Evolutionary conservation across 1,140 invertebrate species (phyloP).

Genomic region (Ruditapes philippinarum): DNA sequence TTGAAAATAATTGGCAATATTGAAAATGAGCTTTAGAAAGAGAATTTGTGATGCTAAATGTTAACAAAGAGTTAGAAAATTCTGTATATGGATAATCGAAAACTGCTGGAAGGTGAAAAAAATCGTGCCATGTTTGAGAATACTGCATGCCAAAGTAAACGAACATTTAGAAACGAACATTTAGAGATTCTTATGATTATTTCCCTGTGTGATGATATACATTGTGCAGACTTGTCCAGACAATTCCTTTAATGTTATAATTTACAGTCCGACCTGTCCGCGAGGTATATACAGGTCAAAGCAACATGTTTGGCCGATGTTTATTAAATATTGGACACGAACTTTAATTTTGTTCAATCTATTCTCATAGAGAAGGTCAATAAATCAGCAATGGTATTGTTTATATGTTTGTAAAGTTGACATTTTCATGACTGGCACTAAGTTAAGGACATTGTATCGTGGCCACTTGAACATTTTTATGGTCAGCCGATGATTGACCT

Average conservation of each 20-base stretch:
- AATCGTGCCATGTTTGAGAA: too few relatives aligned
- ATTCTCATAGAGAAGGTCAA: background rate
- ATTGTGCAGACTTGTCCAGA: background rate
- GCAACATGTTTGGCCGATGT: background rate
- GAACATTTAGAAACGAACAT: too few relatives aligned
- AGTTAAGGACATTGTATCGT: conserved; percentile 21
- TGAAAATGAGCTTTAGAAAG: too few relatives aligned
- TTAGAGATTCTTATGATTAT: too few relatives aligned
- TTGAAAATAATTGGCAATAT: too few relatives aligned
- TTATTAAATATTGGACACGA: conserved; percentile 35
- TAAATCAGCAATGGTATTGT: conserved; percentile 8
- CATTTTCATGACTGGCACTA: conserved; percentile 42
- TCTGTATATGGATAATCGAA: too few relatives aligned
- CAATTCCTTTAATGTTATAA: conserved; percentile 11
- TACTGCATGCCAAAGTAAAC: too few relatives aligned
- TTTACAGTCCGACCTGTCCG: background rate
- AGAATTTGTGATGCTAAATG: too few relatives aligned
- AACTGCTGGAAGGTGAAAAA: too few relatives aligned
- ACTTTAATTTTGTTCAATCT: conserved; percentile 10
- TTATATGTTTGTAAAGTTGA: conserved; percentile 24
- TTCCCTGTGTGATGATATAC: background rate
- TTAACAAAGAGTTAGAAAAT: too few relatives aligned
- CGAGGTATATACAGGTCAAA: background rate
- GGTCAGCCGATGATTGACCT: conserved; percentile 50
- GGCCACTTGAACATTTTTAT: conserved; percentile 51